These are phyloP conservation scores for Eurystomus gularis DNA, from an alignment of 2,113 vertebrate genomes.

Conservation along the genomic window DNA sequence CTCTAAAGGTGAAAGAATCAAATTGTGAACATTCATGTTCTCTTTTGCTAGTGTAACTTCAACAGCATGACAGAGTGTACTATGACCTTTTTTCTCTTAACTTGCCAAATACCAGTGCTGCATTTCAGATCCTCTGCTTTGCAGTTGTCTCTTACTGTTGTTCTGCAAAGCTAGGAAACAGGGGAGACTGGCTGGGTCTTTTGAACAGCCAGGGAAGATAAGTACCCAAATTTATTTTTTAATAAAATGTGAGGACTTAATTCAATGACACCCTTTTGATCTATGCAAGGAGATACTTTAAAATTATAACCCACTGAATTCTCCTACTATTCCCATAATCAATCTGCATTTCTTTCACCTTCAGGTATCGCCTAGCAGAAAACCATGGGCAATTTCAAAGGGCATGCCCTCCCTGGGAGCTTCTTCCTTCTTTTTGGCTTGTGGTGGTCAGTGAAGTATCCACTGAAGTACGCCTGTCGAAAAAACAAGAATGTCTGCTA, in stretches of 20 bases:
- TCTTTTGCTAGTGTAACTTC: background rate
- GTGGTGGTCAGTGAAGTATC: constrained; percentile 89
- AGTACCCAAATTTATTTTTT: background rate
- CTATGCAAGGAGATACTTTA: background rate
- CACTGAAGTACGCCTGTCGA: constrained; percentile 83
- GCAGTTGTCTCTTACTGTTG: background rate
- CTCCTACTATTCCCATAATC: background rate
- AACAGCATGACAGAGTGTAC: background rate
- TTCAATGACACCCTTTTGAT: background rate
- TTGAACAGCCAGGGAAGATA: background rate
- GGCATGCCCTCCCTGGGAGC: constrained; percentile 89
- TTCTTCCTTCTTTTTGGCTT: constrained; percentile 88
- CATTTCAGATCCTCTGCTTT: background rate
- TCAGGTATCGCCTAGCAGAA: constrained; percentile 6
- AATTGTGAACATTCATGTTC: background rate
- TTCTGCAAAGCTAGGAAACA: background rate
- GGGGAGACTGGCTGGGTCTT: background rate
- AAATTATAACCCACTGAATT: background rate
- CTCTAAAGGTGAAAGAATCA: background rate
- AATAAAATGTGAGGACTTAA: background rate
- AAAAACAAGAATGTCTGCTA: constrained; percentile 85
- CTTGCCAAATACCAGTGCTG: background rate
- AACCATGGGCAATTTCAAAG: constrained; percentile 91
- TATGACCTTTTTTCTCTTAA: background rate
- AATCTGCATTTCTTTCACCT: background rate